Evolutionary conservation across 2,113 vertebrate genomes (phyloP), one percentile per base, ranked within the genome.

Genomic region (Mesitornis unicolor): DNA sequence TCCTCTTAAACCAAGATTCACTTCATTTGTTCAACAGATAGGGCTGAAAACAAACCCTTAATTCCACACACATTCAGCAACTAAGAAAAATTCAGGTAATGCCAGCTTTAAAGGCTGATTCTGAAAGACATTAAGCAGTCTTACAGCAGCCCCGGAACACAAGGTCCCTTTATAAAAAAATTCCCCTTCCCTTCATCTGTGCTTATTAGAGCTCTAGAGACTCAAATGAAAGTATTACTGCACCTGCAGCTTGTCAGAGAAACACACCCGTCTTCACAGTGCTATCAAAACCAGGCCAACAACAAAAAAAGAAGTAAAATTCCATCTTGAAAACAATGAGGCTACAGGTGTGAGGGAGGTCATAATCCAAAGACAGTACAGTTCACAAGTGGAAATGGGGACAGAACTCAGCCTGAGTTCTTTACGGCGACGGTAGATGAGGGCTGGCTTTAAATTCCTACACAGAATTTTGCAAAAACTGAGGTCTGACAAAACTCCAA

Each of bases 331-430:
- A 96, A 97, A 95, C 91, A 95, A 86, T 91, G 82, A 94, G 83
- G 70, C 85, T 94, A 94, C 78, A 93, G 91, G 85, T 91, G 78
- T 90, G 92, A 93, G 87, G 79, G 84, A 96, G 94, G 93, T 95
- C 95, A 91, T 80, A 76, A 93, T 88, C 95, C 80, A 93, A 95
- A 96, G 90, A 83, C 87, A 83, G 57, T 86, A 75, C 50, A 80
- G 89, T 83, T 95, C 94, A 74, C 82, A 86, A 82, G 71, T 57
- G 35, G 94, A 96, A 96, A 96, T 8, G 84, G 64, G 93, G 91
- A 89, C 93, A 96, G 91, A 97, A 95, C 91, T 96, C 95, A 96
- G 94, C 91, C 95, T 96, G 94, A 80, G 91, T 28, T 91, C 93
- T 95, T 96, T 96, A 85, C 81, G 73, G 73, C 2, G 4, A 28